Conservation (phyloP, 2,888 invertebrate genomes). For the Volucella inanis region DNA sequence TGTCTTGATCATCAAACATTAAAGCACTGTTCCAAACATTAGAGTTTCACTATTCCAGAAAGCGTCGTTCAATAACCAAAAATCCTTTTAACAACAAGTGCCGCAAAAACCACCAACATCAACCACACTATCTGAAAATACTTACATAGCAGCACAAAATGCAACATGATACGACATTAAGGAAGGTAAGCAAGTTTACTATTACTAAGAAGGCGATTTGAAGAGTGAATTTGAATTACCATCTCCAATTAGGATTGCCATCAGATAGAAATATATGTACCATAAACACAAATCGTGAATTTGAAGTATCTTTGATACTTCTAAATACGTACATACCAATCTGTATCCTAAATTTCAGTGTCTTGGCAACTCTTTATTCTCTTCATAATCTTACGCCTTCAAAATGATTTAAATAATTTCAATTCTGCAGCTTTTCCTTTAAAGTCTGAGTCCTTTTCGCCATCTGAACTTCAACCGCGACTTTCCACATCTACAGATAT, state of each 20-base stretch:
- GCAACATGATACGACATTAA: constrained; percentile 1
- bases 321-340: no score
- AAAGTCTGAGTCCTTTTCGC: constrained; percentile 33
- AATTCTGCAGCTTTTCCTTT: constrained; percentile 14
- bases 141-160: constrained; percentile 4
- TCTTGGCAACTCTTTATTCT: no score
- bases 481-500: constrained; percentile 49
- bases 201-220: constrained; percentile 1
- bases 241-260: no score
- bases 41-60: constrained; percentile 35
- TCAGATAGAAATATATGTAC: no score
- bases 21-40: constrained; percentile 36
- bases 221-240: neutral
- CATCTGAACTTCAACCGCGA: constrained; percentile 60
- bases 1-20: constrained; percentile 60
- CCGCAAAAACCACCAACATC: constrained; percentile 66
- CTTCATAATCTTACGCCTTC: no score
- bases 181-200: neutral
- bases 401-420: constrained; percentile 3
- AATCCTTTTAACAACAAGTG: constrained; percentile 69
- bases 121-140: constrained; percentile 46
- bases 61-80: constrained; percentile 67
- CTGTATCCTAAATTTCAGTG: no score
- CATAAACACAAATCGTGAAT: no score
- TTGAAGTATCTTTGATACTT: no score